Base-by-base conservation (phyloP, 2,113 vertebrate genomes). In the Nanorana parkeri region DNA sequence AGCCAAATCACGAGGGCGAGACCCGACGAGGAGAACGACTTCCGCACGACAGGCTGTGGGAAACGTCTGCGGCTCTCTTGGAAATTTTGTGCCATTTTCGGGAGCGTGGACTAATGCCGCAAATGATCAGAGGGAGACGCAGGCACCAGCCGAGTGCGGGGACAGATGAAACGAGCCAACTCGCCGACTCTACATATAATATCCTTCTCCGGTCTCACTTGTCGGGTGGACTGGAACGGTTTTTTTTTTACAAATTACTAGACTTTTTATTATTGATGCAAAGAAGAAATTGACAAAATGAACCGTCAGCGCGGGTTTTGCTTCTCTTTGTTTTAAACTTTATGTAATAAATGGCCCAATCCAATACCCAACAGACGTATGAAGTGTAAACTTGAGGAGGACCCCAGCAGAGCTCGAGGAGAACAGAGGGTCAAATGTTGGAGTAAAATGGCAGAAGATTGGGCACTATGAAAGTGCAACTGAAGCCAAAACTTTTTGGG, bases 1-100 rank as follows among this genome's bases (percentile, higher is more conserved):
- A 73, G 54, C 16, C 24, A 73, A 56, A 73, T 73, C 69, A 73
- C 69, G 32, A 56, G 69, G 69, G 69, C 58, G 15, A 56, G 69
- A 73, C 69, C 69, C 32, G 69, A 73, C 21, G 69, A 32, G 52
- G n/a, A n/a, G n/a, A 56, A 20, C 29, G 26, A 56, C 69, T 56
- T 73, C 52, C 52, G 19, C 29, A 54, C 32, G 69, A 54, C 69
- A 73, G 69, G 28, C 52, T 28, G 47, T 32, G 69, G 69, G 26
- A 73, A 72, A 51, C 55, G 68, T 72, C 54, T 28, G 51, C 47
- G n/a, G 67, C 20, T 68, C 67, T n/a, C 36, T 69, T 47, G 21
- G 67, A 69, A 69, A 36, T 24, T 69, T n/a, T 23, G 47, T 23
- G 47, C 68, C 7, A 24, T 47, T 52, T n/a, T 55, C 21, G 28